Base-by-base conservation (phyloP, 2,113 vertebrate species). In the Gobiocypris rarus region DNA sequence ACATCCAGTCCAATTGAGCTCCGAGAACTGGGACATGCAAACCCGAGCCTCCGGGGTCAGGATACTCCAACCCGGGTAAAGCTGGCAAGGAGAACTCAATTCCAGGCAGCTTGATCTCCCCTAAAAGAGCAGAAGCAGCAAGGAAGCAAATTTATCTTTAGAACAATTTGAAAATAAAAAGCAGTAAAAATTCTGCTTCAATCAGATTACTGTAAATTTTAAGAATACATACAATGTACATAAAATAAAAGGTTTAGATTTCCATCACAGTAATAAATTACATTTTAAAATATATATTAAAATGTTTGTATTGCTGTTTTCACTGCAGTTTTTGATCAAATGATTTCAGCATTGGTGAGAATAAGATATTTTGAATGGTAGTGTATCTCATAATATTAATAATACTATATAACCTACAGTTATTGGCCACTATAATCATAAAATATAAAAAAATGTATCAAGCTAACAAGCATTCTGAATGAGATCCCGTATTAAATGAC, bases 51-150 rank as follows among this genome's bases (percentile, higher is more conserved):
- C 91, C 86, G 0, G 96, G 95, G 82, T 97, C 97, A 52, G 95
- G 96, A 86, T 97, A 97, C 70, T 97, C 94, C 94, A 97, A 91
- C 28, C 96, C 96, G 22, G 95, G 91, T n/a, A 97, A 90, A 50
- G 95, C 95, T 0, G 96, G 94, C 45, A 96, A 86, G 89, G 90
- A 89, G 28, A 93, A 59, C 67, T 93, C 94, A 38, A 93, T 94
- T 84, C 92, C 90, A 0, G 93, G 90, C 45, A 94, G 94, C 77
- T 89, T 87, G 88, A 97, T 93, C 82, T 92, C 91, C 54, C 96
- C 96, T 98, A 15, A 48, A 38, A 22, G 11, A 73, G 11, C n/a
- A 73, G 5, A 71, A 71, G 58, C 3, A 70, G 38, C 34, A 34
- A 31, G 31, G n/a, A n/a, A n/a, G n/a, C n/a, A n/a, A n/a, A n/a